Conservation (phyloP, 2,797 vertebrate genomes). For the Benthosema pterotum region DNA sequence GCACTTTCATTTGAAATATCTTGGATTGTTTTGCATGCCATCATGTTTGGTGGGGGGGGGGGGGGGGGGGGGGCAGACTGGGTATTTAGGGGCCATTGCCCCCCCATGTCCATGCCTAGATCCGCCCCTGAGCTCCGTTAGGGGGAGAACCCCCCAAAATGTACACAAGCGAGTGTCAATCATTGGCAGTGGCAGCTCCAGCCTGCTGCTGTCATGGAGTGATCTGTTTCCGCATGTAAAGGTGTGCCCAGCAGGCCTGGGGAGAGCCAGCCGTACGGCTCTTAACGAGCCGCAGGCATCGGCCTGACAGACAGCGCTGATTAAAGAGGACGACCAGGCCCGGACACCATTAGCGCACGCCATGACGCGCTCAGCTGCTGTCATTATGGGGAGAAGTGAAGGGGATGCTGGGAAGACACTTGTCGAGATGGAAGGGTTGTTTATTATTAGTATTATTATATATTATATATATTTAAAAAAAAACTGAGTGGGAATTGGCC, state of each 20-base stretch:
- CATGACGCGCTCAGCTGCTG: slow-evolving; percentile 17
- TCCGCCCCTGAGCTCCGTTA: not conserved
- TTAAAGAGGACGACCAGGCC: slow-evolving; percentile 26
- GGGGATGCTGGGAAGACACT: not conserved
- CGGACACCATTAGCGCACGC: slow-evolving; percentile 22
- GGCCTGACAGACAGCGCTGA: slow-evolving; percentile 43
- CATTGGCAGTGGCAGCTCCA: slow-evolving; percentile 5
- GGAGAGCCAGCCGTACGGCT: slow-evolving; percentile 21
- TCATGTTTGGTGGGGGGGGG: too few species aligned
- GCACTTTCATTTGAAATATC: too few species aligned
- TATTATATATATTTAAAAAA: too few species aligned
- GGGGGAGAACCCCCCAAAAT: not conserved
- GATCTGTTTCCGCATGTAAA: slow-evolving; percentile 34
- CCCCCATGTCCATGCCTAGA: too few species aligned
- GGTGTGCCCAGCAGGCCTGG: slow-evolving; percentile 54
- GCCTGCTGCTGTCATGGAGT: slow-evolving; percentile 20
- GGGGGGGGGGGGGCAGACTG: too few species aligned
- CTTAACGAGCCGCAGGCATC: slow-evolving; percentile 34
- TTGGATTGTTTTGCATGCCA: too few species aligned
- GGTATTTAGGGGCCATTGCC: too few species aligned
- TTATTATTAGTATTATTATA: too few species aligned
- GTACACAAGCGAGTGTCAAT: slow-evolving; percentile 12
- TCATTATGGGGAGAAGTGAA: slow-evolving; percentile 5
- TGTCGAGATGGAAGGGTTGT: not conserved
- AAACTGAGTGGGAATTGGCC: too few species aligned